Conservation (phyloP, 53 echinoderm and acorn worm species). For the Paelopatides confundens region DNA sequence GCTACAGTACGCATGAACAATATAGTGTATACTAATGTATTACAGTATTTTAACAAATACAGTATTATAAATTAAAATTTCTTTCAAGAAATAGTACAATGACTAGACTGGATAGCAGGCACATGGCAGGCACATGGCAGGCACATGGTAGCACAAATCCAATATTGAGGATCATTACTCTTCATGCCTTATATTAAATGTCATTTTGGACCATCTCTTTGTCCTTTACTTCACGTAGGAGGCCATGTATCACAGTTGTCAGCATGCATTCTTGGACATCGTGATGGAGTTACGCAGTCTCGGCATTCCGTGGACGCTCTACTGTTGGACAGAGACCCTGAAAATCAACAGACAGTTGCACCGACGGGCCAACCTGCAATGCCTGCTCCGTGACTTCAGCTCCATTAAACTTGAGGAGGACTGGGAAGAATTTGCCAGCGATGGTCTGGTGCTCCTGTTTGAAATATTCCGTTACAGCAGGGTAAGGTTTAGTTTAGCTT, state of each 20-base stretch:
- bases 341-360: conserved; percentile 76
- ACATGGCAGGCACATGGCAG: too few species aligned
- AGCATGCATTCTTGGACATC: conserved; percentile 90
- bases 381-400: conserved; percentile 85
- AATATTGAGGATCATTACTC: too few species aligned
- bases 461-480: conserved; percentile 90
- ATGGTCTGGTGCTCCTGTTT: conserved; percentile 91
- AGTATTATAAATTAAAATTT: too few species aligned
- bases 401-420: conserved; percentile 88
- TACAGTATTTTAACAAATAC: too few species aligned
- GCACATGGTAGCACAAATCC: too few species aligned
- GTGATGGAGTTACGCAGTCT: conserved; percentile 95
- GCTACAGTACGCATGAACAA: too few species aligned
- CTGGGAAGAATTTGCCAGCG: conserved; percentile 83
- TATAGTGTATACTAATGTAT: too few species aligned
- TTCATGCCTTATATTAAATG: neutral
- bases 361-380: conserved; percentile 83
- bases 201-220: neutral
- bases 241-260: conserved; percentile 98
- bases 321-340: conserved; percentile 83
- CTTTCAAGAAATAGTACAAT: too few species aligned
- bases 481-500: too few species aligned
- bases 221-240: conserved; percentile 56
- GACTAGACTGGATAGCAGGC: too few species aligned
- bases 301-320: conserved; percentile 88